These are phyloP conservation scores for Apis cerana DNA, from an alignment of 1,140 invertebrate genomes.

Conservation along the genomic window DNA sequence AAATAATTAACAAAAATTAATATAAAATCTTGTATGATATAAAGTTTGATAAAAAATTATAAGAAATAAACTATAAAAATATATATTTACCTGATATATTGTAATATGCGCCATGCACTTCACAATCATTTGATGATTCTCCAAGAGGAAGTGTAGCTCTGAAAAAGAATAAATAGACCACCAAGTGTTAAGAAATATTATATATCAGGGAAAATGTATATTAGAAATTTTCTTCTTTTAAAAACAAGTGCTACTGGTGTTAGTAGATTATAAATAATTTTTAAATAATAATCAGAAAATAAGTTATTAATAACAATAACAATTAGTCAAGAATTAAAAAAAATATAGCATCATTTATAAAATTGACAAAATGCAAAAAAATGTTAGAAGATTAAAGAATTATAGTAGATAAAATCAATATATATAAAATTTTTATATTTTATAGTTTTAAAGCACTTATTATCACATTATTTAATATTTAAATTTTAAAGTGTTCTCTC, in stretches of 20 bases:
- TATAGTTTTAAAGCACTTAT: slow-evolving; percentile 2
- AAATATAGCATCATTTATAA: not conserved
- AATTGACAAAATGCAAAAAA: slow-evolving; percentile 20
- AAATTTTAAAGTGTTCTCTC: not conserved
- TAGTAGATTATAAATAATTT: slow-evolving; percentile 41
- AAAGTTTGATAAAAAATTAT: slow-evolving; percentile 3
- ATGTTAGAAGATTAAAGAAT: slow-evolving; percentile 39
- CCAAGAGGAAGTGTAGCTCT: slow-evolving; percentile 90
- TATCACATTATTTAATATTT: not conserved
- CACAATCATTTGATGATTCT: slow-evolving; percentile 83
- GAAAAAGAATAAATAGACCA: slow-evolving; percentile 72
- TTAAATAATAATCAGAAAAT: slow-evolving; percentile 25
- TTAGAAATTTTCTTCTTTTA: slow-evolving; percentile 19
- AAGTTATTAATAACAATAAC: slow-evolving; percentile 17
- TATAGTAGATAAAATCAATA: not conserved
- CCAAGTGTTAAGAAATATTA: slow-evolving; percentile 14
- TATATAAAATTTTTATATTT: not conserved
- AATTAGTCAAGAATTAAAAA: slow-evolving; percentile 26
- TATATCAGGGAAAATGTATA: not conserved
- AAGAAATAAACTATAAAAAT: slow-evolving; percentile 6
- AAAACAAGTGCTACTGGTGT: slow-evolving; percentile 37
- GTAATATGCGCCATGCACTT: slow-evolving; percentile 77
- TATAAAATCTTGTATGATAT: slow-evolving; percentile 5
- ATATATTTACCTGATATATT: slow-evolving; percentile 77
- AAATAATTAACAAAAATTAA: not conserved